Base-by-base conservation (phyloP, 2,888 invertebrate species). In the Lasioglossum calceatum region DNA sequence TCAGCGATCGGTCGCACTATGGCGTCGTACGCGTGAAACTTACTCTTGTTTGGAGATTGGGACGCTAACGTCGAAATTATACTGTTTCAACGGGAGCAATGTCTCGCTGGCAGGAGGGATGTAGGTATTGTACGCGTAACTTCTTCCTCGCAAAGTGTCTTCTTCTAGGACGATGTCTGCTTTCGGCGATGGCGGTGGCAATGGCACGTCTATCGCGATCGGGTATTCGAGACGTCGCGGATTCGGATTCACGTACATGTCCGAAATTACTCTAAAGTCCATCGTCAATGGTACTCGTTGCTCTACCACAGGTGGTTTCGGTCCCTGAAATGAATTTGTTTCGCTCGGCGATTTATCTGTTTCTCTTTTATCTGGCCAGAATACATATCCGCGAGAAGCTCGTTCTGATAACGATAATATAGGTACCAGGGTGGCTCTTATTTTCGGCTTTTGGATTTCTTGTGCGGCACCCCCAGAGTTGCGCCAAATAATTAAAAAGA, bases 121-220 rank as follows among this genome's bases (percentile, higher is more conserved):
- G 23, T 92, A 71, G 16, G 90, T 82, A 14, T 86, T 77, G 58
- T 90, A 85, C 36, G 67, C 32, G 42, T 92, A 92, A 4, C 81
- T 81, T 76, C 79, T 90, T n/a, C 87, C 87, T 23, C 78, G 81
- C 23, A 88, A 39, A 70, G 70, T 16, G 81, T 92, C n/a, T 82
- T 92, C 44, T 5, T 42, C 42, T 1, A 14, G 10, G 1, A 39
- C 42, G 8, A 50, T 12, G 8, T 61, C 27, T 70, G 81, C 27
- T 16, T 7, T n/a, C 10, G 67, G 0, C 8, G 61, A 39, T 32
- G 79, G 23, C 14, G 39, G 5, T 4, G 44, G 44, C 42, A 12
- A 12, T 19, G 39, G 85, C 12, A 76, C 44, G 36, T 88, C 42
- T 32, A 90, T 64, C 0, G 74, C 32, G 39, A 90, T 67, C 27